phyloP scores from a whole-genome alignment of 2,888 invertebrate species.

The Pyrocoelia pectoralis region DNA sequence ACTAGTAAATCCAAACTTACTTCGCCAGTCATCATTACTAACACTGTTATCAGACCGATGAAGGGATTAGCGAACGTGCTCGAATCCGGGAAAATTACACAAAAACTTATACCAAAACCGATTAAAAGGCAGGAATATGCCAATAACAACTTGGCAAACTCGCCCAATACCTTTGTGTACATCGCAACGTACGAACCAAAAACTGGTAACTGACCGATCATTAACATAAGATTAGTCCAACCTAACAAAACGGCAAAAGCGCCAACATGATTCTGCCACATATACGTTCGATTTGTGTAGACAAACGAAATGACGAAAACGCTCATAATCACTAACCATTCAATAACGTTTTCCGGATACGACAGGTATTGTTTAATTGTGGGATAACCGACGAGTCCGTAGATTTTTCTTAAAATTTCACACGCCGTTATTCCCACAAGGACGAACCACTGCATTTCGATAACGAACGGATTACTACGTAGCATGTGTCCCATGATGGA shows the following conservation, averaged over 20 bases:
- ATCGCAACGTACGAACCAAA: slow-evolving; percentile 91
- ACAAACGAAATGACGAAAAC: slow-evolving; percentile 85
- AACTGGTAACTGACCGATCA: slow-evolving; percentile 88
- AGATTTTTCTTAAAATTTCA: slow-evolving; percentile 81
- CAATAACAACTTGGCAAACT: slow-evolving; percentile 85
- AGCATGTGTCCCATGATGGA: slow-evolving; percentile 80
- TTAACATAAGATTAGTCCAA: slow-evolving; percentile 90
- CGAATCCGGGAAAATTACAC: slow-evolving; percentile 85
- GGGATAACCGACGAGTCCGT: slow-evolving; percentile 83
- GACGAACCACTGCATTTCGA: slow-evolving; percentile 86
- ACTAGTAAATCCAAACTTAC: slow-evolving; percentile 78
- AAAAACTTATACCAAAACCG: slow-evolving; percentile 88
- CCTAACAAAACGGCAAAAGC: slow-evolving; percentile 86
- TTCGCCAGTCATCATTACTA: slow-evolving; percentile 92
- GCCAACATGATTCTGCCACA: slow-evolving; percentile 88
- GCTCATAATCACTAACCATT: slow-evolving; percentile 87
- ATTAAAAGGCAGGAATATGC: slow-evolving; percentile 86
- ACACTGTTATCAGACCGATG: slow-evolving; percentile 82
- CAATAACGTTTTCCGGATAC: slow-evolving; percentile 85
- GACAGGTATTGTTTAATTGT: slow-evolving; percentile 83
- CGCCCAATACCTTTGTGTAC: slow-evolving; percentile 88
- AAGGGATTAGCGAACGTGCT: slow-evolving; percentile 85
- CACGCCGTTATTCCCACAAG: slow-evolving; percentile 80
- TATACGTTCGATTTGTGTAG: slow-evolving; percentile 78
- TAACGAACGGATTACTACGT: slow-evolving; percentile 76